Conservation (phyloP, 1,140 invertebrate species). For the Pinna nobilis region DNA sequence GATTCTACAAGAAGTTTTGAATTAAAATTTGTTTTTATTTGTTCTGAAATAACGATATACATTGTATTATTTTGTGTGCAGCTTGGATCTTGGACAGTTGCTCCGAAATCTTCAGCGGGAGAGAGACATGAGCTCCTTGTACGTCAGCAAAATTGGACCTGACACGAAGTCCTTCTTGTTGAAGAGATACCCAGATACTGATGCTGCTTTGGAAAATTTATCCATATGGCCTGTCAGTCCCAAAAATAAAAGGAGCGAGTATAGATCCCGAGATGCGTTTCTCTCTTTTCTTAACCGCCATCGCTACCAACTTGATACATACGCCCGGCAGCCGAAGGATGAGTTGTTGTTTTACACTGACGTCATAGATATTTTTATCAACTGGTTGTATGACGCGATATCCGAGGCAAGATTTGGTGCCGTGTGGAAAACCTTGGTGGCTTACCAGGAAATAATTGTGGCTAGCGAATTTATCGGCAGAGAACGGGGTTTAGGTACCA, state of each 20-base stretch:
- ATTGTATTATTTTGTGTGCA: neutral
- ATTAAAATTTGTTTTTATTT: neutral
- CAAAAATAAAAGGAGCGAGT: constrained; percentile 21
- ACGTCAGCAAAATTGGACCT: constrained; percentile 43
- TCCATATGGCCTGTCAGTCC: constrained; percentile 37
- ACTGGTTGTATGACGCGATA: constrained; percentile 59
- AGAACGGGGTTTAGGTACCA: constrained; percentile 53
- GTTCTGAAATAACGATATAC: neutral
- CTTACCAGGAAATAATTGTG: constrained; percentile 61
- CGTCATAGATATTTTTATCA: constrained; percentile 44
- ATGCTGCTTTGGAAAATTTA: constrained; percentile 40
- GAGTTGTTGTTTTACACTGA: constrained; percentile 35
- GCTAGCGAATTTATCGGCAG: constrained; percentile 58
- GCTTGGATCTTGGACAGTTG: constrained; percentile 38
- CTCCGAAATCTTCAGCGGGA: constrained; percentile 51
- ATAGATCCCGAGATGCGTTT: constrained; percentile 45
- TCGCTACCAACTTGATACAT: constrained; percentile 29
- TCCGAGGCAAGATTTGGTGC: constrained; percentile 49
- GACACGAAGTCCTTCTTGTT: constrained; percentile 47
- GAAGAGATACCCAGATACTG: constrained; percentile 48
- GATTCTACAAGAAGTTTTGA: too few relatives aligned
- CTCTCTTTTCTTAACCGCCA: constrained; percentile 23
- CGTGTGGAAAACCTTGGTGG: constrained; percentile 62
- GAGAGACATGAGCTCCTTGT: constrained; percentile 55
- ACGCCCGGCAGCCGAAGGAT: constrained; percentile 15